Conservation (phyloP, 1,140 invertebrate species). For the Gonatopus flavifemur region DNA sequence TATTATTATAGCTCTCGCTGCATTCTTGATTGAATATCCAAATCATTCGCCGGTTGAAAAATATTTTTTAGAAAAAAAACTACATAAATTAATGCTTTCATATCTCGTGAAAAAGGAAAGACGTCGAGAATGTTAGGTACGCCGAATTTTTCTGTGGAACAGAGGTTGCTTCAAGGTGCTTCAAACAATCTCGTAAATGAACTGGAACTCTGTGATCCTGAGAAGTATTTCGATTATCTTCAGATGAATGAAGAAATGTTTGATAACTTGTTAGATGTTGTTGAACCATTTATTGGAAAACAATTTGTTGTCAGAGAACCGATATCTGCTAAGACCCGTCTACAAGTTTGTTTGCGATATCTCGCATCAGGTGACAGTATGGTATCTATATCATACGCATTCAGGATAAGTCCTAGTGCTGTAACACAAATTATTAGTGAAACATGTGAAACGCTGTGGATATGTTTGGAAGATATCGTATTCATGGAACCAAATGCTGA, state of each 20-base stretch:
- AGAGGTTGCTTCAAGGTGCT: conserved; percentile 2
- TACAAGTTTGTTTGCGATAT: conserved; percentile 13
- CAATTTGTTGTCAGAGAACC: conserved; percentile 2
- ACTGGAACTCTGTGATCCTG: neutral
- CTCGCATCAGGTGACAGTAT: conserved; percentile 16
- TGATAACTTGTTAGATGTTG: neutral
- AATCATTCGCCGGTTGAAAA: too few relatives aligned
- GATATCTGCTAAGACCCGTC: conserved; percentile 8
- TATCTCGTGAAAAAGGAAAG: too few relatives aligned
- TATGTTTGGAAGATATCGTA: conserved; percentile 7
- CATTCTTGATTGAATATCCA: too few relatives aligned
- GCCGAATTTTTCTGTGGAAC: too few relatives aligned
- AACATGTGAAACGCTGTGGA: conserved; percentile 26
- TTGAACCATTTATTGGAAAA: conserved; percentile 2
- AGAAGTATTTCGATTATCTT: conserved; percentile 3
- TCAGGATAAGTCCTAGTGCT: conserved; percentile 17
- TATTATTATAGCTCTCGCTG: too few relatives aligned
- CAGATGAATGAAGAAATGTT: neutral
- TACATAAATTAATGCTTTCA: too few relatives aligned
- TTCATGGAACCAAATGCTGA: conserved; percentile 1
- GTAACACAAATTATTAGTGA: conserved; percentile 22
- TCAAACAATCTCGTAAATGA: conserved; percentile 1
- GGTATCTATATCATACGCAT: conserved; percentile 10
- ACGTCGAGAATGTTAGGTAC: too few relatives aligned
- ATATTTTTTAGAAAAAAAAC: too few relatives aligned